Conservation (phyloP, 1,140 invertebrate genomes). For the Cherax quadricarinatus region DNA sequence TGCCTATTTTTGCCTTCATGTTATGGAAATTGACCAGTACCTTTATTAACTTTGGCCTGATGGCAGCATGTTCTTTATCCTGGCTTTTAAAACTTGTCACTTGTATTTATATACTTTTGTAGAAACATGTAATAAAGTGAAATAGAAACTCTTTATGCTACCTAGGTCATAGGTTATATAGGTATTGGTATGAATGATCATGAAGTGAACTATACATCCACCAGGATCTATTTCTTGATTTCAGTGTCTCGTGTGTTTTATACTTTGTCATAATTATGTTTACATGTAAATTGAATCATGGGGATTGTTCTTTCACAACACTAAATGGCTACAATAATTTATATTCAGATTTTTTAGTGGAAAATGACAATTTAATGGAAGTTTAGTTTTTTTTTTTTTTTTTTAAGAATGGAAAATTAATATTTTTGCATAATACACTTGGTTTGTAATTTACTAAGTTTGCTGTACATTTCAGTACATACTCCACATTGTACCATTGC, state of each 20-base stretch:
- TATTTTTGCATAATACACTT: too few species aligned
- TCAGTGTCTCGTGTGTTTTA: background rate
- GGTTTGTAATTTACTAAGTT: too few species aligned
- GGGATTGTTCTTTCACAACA: too few species aligned
- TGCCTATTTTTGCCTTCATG: constrained; percentile 4
- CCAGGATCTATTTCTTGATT: background rate
- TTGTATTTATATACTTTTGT: background rate
- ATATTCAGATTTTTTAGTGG: too few species aligned
- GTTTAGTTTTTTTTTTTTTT: too few species aligned
- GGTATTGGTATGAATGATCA: background rate
- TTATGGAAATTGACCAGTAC: background rate
- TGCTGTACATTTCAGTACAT: too few species aligned
- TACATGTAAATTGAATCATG: too few species aligned
- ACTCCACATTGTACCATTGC: too few species aligned
- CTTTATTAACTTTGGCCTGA: background rate
- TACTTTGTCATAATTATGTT: too few species aligned
- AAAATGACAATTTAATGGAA: too few species aligned
- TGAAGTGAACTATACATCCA: background rate
- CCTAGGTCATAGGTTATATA: background rate
- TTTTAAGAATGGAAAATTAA: too few species aligned
- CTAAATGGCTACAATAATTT: too few species aligned
- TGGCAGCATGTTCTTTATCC: background rate
- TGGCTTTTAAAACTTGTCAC: background rate
- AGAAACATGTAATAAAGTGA: background rate
- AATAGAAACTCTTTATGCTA: background rate